Percentiles rank a stretch among this genome's conserved stretches.
phyloP scores from a whole-genome alignment of 2,113 vertebrate species.

The Ginglymostoma cirratum region DNA sequence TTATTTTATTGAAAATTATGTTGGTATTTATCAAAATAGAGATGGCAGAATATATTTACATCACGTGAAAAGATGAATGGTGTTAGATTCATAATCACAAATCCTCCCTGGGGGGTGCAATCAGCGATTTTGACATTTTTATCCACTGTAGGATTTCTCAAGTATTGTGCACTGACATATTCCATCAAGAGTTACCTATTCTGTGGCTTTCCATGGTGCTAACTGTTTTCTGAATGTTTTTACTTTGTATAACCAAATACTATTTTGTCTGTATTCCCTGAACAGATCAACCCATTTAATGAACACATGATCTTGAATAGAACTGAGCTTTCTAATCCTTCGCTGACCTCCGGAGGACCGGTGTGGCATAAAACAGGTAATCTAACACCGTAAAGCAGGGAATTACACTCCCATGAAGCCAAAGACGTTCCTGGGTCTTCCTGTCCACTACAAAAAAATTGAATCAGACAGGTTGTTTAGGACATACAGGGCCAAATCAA shows the following conservation, averaged over 20 bases:
- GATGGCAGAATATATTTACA: background rate
- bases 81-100: background rate
- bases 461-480: background rate
- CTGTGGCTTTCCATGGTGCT: background rate
- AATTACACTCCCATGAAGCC: background rate
- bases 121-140: background rate
- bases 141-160: background rate
- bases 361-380: constrained; percentile 44
- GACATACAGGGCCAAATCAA: background rate
- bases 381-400: constrained; percentile 39
- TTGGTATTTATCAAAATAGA: background rate
- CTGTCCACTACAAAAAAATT: background rate
- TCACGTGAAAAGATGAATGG: background rate
- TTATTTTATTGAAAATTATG: background rate
- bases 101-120: background rate
- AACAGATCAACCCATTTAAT: constrained; percentile 39
- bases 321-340: constrained; percentile 52
- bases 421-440: background rate
- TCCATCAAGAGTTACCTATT: background rate
- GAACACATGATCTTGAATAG: constrained; percentile 43
- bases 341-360: constrained; percentile 41
- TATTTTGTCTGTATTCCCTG: constrained; percentile 24
- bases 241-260: constrained; percentile 34
- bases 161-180: background rate
- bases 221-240: constrained; percentile 39